Conservation (phyloP, 2,797 vertebrate species). For the Lagodon rhomboides region DNA sequence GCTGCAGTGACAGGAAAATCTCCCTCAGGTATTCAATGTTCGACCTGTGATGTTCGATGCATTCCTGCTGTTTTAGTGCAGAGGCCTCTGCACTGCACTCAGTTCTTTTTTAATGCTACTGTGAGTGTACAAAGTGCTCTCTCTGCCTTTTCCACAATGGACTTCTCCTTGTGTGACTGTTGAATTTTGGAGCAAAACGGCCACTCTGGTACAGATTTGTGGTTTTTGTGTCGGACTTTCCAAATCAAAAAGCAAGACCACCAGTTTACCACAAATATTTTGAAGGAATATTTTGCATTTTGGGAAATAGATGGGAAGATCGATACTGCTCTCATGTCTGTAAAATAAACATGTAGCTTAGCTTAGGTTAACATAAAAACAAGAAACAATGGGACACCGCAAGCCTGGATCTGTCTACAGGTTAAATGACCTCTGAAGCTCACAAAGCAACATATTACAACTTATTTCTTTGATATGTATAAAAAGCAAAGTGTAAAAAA, state of each 20-base stretch:
- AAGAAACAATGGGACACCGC: neutral
- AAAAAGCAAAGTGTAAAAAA: neutral
- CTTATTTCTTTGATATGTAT: neutral
- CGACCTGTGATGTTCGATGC: constrained; percentile 17
- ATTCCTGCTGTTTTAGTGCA: constrained; percentile 34
- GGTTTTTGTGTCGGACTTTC: too few relatives aligned
- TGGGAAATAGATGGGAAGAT: constrained; percentile 7
- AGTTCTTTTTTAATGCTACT: constrained; percentile 23
- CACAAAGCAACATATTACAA: neutral
- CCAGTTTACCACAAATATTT: neutral
- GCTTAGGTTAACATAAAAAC: constrained; percentile 1
- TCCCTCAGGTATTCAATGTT: constrained; percentile 9
- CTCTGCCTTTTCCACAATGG: neutral
- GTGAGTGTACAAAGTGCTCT: constrained; percentile 13
- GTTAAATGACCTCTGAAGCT: neutral
- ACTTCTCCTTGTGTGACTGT: neutral
- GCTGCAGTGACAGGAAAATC: constrained; percentile 31
- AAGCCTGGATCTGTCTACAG: neutral
- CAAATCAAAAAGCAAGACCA: too few relatives aligned
- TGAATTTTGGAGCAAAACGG: neutral
- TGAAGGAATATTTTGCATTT: constrained; percentile 4
- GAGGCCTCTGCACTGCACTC: constrained; percentile 8
- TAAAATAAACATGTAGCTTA: neutral
- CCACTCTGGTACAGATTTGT: too few relatives aligned
- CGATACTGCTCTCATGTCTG: neutral